Percentiles rank a stretch among this genome's conserved stretches.
These are phyloP conservation scores for Sebastes jordani DNA, from an alignment of 2,797 vertebrate species.

Conservation along the genomic window DNA sequence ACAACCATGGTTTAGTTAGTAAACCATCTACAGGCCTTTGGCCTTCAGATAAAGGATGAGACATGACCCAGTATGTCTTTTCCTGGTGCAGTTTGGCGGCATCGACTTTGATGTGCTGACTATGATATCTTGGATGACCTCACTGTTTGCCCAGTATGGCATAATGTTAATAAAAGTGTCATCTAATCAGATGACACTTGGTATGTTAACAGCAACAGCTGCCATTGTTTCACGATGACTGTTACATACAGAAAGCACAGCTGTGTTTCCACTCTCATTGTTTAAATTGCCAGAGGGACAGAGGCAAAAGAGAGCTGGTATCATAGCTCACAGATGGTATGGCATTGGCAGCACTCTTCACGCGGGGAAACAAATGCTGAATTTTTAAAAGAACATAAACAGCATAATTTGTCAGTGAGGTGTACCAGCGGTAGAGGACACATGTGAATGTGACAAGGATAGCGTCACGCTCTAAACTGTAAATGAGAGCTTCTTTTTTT, in stretches of 20 bases:
- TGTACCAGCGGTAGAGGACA: not conserved
- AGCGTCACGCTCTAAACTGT: not conserved
- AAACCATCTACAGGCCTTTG: not conserved
- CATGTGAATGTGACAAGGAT: slow-evolving; percentile 1
- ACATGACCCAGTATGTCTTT: not conserved
- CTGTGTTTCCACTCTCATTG: slow-evolving; percentile 56
- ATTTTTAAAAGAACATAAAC: slow-evolving; percentile 14
- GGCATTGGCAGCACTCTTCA: not conserved
- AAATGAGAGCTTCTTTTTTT: not conserved
- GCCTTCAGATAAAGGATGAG: not conserved
- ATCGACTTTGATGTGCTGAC: not conserved
- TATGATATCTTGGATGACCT: slow-evolving; percentile 18
- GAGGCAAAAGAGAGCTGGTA: slow-evolving; percentile 27
- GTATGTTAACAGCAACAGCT: slow-evolving; percentile 50
- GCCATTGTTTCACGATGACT: slow-evolving; percentile 39
- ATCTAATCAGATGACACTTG: slow-evolving; percentile 48
- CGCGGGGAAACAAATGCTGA: slow-evolving; percentile 10
- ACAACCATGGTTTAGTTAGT: not conserved
- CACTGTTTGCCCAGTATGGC: not conserved
- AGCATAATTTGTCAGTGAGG: slow-evolving; percentile 3
- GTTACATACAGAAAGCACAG: slow-evolving; percentile 34
- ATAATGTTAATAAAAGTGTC: slow-evolving; percentile 41
- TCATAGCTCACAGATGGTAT: slow-evolving; percentile 44
- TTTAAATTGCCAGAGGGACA: slow-evolving; percentile 43
- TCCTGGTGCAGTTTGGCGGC: not conserved